Conservation (phyloP, 2,888 invertebrate genomes). For the Drosophila testacea region DNA sequence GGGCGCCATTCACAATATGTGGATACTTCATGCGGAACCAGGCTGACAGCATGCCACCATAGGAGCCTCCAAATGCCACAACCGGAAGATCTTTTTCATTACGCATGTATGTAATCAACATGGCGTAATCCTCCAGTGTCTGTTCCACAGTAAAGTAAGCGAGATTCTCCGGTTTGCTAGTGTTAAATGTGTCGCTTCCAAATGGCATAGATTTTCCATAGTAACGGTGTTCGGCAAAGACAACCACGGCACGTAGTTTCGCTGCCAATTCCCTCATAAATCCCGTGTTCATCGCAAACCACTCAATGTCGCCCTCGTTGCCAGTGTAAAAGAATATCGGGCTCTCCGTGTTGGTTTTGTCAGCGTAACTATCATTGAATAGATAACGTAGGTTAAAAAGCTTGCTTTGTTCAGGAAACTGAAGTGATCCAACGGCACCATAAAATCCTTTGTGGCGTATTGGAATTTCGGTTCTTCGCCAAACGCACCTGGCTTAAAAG, state of each 20-base stretch:
- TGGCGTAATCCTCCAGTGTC: conserved; percentile 96
- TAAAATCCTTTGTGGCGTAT: conserved; percentile 70
- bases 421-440: conserved; percentile 94
- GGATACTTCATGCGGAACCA: conserved; percentile 99
- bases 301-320: conserved; percentile 96
- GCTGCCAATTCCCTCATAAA: conserved; percentile 97
- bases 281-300: conserved; percentile 96
- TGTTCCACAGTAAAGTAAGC: conserved; percentile 95
- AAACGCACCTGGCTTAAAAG: conserved; percentile 1
- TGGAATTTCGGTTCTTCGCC: conserved; percentile 29
- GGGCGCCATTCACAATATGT: conserved; percentile 93
- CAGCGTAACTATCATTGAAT: conserved; percentile 90
- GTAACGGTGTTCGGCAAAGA: conserved; percentile 98
- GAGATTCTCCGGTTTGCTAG: conserved; percentile 87
- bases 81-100: conserved; percentile 88
- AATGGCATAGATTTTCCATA: conserved; percentile 96
- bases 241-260: conserved; percentile 91
- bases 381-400: conserved; percentile 90
- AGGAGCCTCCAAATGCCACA: conserved; percentile 94
- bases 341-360: conserved; percentile 87
- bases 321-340: conserved; percentile 96
- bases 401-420: conserved; percentile 90
- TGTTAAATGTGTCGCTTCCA: conserved; percentile 90
- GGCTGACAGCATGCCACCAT: conserved; percentile 98
- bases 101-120: conserved; percentile 88